Conservation (phyloP, 2,888 invertebrate genomes). For the Timema cristinae region DNA sequence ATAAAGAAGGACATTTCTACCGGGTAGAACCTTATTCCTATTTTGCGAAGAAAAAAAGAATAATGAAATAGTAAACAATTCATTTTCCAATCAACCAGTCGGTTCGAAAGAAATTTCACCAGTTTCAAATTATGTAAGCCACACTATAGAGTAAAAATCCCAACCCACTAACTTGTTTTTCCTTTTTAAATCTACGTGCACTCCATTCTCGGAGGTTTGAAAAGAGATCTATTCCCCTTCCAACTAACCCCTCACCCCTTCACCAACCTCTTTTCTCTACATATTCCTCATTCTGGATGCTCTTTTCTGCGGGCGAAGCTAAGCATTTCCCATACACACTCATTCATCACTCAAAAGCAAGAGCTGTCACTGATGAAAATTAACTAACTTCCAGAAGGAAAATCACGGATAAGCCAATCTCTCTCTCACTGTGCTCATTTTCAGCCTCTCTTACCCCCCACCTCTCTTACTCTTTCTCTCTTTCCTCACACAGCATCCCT, state of each 20-base stretch:
- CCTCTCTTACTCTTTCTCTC: not conserved
- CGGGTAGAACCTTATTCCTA: no score
- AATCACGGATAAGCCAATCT: conserved; percentile 17
- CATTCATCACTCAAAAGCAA: conserved; percentile 30
- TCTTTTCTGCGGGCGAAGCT: conserved; percentile 19
- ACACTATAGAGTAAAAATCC: no score
- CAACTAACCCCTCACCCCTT: not conserved
- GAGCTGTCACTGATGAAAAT: conserved; percentile 32
- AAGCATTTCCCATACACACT: conserved; percentile 10
- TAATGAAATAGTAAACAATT: no score
- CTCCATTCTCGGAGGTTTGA: conserved; percentile 8
- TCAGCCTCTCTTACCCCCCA: not conserved
- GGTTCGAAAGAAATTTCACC: no score
- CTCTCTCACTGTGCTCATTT: not conserved
- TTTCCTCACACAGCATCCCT: not conserved
- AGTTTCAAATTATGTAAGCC: no score
- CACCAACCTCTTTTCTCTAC: conserved; percentile 8
- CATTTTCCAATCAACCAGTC: no score
- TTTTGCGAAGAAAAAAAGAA: no score
- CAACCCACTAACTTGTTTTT: no score
- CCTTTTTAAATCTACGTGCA: no score
- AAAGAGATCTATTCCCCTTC: conserved; percentile 5
- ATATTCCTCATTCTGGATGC: conserved; percentile 13
- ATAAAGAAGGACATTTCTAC: no score
- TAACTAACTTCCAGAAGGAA: conserved; percentile 22